Evolutionary conservation across 2,888 invertebrate genomes (phyloP).

Genomic region (Mesochorus sp.): DNA sequence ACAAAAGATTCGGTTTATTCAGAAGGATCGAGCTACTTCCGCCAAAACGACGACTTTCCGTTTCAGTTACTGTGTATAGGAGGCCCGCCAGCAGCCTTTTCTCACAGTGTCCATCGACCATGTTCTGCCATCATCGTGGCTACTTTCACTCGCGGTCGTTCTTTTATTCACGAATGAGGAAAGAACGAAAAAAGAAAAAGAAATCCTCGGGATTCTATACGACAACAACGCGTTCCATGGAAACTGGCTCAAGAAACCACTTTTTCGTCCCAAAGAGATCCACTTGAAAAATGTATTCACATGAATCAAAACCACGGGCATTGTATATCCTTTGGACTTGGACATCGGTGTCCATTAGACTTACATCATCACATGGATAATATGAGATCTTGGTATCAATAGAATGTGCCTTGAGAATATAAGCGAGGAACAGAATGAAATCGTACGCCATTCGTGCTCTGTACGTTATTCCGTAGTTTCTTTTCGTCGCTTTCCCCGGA

Average conservation of each 20-base stretch:
- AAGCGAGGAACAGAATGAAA: not conserved
- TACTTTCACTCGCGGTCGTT: slow-evolving; percentile 26
- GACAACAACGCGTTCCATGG: slow-evolving; percentile 29
- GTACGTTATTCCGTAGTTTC: not conserved
- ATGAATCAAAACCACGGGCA: slow-evolving; percentile 37
- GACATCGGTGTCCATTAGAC: slow-evolving; percentile 10
- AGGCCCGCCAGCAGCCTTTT: slow-evolving; percentile 14
- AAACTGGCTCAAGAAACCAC: slow-evolving; percentile 18
- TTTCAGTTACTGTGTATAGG: slow-evolving; percentile 26
- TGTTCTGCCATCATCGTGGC: slow-evolving; percentile 33
- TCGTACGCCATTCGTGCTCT: not conserved
- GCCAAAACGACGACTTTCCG: slow-evolving; percentile 50
- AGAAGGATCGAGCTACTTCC: slow-evolving; percentile 48
- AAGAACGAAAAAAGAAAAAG: slow-evolving; percentile 1
- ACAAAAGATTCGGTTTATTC: slow-evolving; percentile 59
- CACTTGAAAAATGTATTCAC: slow-evolving; percentile 31
- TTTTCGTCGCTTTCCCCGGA: slow-evolving; percentile 38
- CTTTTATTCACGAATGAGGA: slow-evolving; percentile 19
- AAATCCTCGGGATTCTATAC: not conserved
- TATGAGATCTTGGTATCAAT: slow-evolving; percentile 43
- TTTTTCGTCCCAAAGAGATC: not conserved
- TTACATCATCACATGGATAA: slow-evolving; percentile 7
- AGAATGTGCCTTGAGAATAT: not conserved
- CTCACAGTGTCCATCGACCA: slow-evolving; percentile 13
- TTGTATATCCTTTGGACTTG: not conserved